Conservation (phyloP, 2,888 invertebrate species). For the Trissoscelio sp. region DNA sequence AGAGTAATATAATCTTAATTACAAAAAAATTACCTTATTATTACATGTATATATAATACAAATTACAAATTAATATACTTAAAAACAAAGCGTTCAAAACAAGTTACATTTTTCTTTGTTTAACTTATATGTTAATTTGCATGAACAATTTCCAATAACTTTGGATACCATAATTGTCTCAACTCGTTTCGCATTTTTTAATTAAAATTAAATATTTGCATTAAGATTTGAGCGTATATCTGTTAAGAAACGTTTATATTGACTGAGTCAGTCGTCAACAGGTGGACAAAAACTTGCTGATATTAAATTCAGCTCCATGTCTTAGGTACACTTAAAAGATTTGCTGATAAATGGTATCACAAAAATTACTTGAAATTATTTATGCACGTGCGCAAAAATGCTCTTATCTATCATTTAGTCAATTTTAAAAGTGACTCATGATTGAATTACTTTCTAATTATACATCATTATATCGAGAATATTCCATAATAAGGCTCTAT, state of each 20-base stretch:
- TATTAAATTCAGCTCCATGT: no score
- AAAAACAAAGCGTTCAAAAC: conserved; percentile 4
- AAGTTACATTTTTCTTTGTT: conserved; percentile 41
- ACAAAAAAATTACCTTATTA: no score
- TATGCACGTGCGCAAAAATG: conserved; percentile 17
- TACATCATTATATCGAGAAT: conserved; percentile 59
- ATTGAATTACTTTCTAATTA: conserved; percentile 55
- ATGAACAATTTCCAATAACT: conserved; percentile 23
- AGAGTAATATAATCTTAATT: no score
- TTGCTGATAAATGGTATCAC: neutral
- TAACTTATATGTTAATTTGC: conserved; percentile 11
- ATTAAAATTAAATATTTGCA: neutral
- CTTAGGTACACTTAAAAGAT: no score
- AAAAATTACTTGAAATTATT: conserved; percentile 20
- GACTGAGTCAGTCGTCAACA: no score
- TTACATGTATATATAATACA: neutral
- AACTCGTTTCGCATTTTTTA: neutral
- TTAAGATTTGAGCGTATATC: neutral
- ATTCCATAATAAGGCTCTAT: conserved; percentile 47
- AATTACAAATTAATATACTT: neutral
- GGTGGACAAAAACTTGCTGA: no score
- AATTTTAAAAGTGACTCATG: conserved; percentile 52
- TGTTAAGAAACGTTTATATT: neutral
- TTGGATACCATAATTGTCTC: neutral
- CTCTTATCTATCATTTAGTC: conserved; percentile 45